phyloP scores from a whole-genome alignment of 2,113 vertebrate genomes.

The Thomomys bottae region DNA sequence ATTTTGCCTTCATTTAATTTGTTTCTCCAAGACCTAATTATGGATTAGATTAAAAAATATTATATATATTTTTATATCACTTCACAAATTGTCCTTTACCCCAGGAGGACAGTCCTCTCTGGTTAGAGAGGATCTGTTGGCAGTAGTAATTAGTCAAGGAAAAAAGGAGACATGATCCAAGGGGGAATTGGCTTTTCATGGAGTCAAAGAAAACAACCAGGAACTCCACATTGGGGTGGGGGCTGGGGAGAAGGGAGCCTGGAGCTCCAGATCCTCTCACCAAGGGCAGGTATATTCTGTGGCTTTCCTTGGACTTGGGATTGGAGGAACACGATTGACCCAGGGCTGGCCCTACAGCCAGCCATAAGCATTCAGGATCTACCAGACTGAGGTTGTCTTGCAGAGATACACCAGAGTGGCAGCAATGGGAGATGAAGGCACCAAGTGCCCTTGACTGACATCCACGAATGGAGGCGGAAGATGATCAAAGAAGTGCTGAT shows the following conservation, averaged over 20 bases:
- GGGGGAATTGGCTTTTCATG: not conserved
- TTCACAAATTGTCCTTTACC: conserved; percentile 56
- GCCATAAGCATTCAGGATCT: not conserved
- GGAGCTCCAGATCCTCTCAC: not conserved
- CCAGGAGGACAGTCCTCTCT: conserved; percentile 38
- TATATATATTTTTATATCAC: conserved; percentile 63
- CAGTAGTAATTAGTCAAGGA: not conserved
- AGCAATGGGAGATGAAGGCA: not conserved
- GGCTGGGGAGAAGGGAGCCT: not conserved
- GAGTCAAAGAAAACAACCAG: not conserved
- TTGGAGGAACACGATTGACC: not conserved
- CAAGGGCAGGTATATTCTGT: not conserved
- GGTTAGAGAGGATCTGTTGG: conserved; percentile 36
- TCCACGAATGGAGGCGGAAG: not conserved
- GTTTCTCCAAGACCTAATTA: conserved; percentile 81
- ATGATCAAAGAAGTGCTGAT: not conserved
- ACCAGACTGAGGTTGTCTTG: not conserved
- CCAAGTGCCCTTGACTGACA: not conserved
- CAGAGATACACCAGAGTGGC: not conserved
- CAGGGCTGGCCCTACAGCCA: not conserved
- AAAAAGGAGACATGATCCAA: not conserved
- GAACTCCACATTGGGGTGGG: not conserved
- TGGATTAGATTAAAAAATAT: conserved; percentile 59
- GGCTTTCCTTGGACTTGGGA: too few species aligned
- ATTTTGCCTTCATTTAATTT: conserved; percentile 74